Percentiles rank a stretch among this genome's conserved stretches.
Evolutionary conservation across 2,113 vertebrate species (phyloP).

Genomic region (Psittacula cyanocephala): DNA sequence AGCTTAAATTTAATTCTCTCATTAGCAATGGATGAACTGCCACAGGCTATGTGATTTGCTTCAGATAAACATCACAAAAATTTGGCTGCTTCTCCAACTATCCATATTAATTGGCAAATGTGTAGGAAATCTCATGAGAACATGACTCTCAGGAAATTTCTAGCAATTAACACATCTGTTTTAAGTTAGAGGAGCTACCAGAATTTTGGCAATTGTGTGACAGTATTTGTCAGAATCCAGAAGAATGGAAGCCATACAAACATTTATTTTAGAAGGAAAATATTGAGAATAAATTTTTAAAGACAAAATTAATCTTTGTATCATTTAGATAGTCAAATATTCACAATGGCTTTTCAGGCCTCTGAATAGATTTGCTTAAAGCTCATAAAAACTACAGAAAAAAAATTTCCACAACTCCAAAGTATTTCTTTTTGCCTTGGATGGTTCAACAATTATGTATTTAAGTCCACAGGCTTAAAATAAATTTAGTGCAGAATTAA

Average conservation of each 20-base stretch:
- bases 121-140: not conserved
- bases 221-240: not conserved
- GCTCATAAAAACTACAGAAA: not conserved
- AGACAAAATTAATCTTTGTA: not conserved
- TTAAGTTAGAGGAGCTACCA: not conserved
- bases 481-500: not conserved
- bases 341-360: not conserved
- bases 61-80: not conserved
- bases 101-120: constrained; percentile 1
- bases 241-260: not conserved
- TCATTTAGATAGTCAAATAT: not conserved
- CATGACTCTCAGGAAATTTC: not conserved
- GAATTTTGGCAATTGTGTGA: not conserved
- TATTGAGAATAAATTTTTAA: not conserved
- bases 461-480: not conserved
- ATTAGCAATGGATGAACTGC: constrained; percentile 8
- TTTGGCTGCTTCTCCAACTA: not conserved
- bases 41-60: not conserved
- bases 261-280: constrained; percentile 10
- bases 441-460: not conserved
- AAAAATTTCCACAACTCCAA: not conserved
- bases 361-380: not conserved
- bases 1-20: not conserved
- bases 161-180: constrained; percentile 27
- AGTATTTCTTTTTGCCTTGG: not conserved